phyloP scores from a whole-genome alignment of 2,888 invertebrate species.

The Bellardia bayeri region DNA sequence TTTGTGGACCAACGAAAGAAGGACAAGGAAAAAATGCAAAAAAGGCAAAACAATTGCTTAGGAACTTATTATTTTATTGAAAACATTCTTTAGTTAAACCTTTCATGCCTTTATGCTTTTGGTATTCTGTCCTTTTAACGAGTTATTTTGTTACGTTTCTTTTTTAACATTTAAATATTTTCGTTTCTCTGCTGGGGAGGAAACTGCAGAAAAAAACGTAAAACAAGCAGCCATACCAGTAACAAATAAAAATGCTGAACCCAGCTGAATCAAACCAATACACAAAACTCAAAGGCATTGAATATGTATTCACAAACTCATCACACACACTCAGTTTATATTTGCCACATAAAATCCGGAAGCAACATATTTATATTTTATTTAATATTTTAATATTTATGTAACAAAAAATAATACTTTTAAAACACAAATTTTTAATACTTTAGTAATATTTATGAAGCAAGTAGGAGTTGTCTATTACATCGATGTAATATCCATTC shows the following conservation, averaged over 20 bases:
- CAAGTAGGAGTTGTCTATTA: too few relatives aligned
- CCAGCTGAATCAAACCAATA: constrained; percentile 7
- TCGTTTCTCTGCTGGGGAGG: neutral
- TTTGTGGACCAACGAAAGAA: constrained; percentile 11
- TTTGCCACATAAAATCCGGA: too few relatives aligned
- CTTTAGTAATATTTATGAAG: too few relatives aligned
- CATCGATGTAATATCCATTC: too few relatives aligned
- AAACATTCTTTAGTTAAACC: constrained; percentile 45
- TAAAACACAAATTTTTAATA: too few relatives aligned
- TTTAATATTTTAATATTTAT: too few relatives aligned
- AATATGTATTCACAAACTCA: neutral
- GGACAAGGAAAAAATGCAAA: neutral
- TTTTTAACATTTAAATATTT: neutral
- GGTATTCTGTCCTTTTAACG: constrained; percentile 9
- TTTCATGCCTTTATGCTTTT: constrained; percentile 29
- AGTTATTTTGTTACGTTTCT: neutral
- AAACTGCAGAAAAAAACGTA: neutral
- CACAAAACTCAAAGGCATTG: constrained; percentile 1
- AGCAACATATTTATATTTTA: too few relatives aligned
- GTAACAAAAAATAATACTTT: too few relatives aligned
- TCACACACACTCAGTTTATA: too few relatives aligned
- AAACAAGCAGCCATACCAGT: neutral
- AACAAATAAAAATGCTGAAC: neutral
- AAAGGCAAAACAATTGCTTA: constrained; percentile 43
- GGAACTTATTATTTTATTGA: constrained; percentile 46